These are phyloP conservation scores for Vanessa tameamea DNA, from an alignment of 1,140 invertebrate species.

Conservation along the genomic window DNA sequence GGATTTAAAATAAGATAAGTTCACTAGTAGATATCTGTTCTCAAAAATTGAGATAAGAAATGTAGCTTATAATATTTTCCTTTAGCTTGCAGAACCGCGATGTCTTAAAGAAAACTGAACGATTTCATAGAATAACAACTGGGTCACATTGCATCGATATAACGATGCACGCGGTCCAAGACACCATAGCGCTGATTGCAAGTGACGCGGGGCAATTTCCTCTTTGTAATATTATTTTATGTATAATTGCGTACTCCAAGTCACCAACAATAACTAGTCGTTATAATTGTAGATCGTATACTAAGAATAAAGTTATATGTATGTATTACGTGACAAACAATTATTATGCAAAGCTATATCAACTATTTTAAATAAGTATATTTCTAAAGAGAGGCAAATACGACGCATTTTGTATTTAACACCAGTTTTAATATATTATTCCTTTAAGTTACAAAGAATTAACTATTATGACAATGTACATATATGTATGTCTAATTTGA, in stretches of 20 bases:
- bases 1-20: no score
- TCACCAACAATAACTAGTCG: background rate
- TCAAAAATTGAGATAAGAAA: background rate
- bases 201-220: background rate
- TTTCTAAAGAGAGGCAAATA: slow-evolving; percentile 7
- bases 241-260: background rate
- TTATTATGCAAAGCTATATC: slow-evolving; percentile 19
- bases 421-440: background rate
- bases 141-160: slow-evolving; percentile 60
- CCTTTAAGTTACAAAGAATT: background rate
- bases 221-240: background rate
- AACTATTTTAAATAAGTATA: background rate
- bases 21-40: no score
- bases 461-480: no score
- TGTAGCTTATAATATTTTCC: background rate
- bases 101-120: slow-evolving; percentile 44
- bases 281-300: background rate
- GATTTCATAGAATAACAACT: slow-evolving; percentile 60
- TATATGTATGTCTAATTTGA: no score
- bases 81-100: slow-evolving; percentile 1
- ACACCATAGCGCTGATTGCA: slow-evolving; percentile 7
- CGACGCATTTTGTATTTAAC: background rate
- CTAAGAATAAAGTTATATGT: slow-evolving; percentile 12
- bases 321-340: slow-evolving; percentile 17
- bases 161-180: slow-evolving; percentile 8